These are phyloP conservation scores for Amblyopsis hoosieri DNA, from an alignment of 2,797 vertebrate genomes.

Conservation along the genomic window DNA sequence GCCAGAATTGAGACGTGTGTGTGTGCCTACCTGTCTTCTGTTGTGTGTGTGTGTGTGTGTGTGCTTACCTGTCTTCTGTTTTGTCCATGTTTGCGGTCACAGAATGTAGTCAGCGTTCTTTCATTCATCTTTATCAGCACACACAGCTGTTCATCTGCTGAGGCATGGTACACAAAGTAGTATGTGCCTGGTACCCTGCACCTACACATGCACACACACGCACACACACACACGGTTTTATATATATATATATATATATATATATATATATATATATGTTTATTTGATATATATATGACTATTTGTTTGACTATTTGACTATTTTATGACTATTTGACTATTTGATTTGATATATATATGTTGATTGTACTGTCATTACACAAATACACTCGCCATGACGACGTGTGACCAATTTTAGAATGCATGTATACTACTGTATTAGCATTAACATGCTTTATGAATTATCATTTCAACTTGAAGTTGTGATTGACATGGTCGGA, in stretches of 20 bases:
- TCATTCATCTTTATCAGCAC: slow-evolving; percentile 48
- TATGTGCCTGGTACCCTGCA: slow-evolving; percentile 58
- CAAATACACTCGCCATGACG: too few species aligned
- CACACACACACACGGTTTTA: neutral
- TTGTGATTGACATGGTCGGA: too few species aligned
- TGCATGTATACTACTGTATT: too few species aligned
- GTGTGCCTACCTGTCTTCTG: neutral
- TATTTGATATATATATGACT: too few species aligned
- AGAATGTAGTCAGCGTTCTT: slow-evolving; percentile 27
- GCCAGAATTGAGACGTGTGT: neutral
- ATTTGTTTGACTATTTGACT: too few species aligned
- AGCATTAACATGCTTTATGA: too few species aligned
- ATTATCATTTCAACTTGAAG: too few species aligned
- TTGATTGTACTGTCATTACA: too few species aligned
- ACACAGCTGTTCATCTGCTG: slow-evolving; percentile 40
- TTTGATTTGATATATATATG: neutral
- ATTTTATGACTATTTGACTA: too few species aligned
- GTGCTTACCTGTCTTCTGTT: neutral
- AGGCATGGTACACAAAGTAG: slow-evolving; percentile 64
- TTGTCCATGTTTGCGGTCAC: slow-evolving; percentile 23
- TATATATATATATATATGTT: neutral
- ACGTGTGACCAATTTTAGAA: too few species aligned
- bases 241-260: too few species aligned
- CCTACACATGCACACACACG: slow-evolving; percentile 29
- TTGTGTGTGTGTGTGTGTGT: too few species aligned